Conservation (phyloP, 92 coral and sea anemone species). For the Plumapathes pennacea region DNA sequence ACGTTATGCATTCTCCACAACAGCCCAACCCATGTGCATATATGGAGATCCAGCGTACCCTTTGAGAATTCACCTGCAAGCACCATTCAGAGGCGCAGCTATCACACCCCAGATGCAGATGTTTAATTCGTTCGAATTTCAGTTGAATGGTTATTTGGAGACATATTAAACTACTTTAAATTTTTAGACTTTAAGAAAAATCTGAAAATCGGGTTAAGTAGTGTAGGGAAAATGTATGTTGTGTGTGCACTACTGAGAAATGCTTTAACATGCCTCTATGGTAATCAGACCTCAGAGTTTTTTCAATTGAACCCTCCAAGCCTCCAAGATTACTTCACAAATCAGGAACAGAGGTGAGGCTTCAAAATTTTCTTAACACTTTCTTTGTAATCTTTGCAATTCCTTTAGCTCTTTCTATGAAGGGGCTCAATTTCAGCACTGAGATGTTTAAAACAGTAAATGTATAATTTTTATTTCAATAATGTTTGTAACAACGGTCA, state of each 20-base stretch:
- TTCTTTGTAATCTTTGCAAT: too few species aligned
- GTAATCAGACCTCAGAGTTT: conserved; percentile 8
- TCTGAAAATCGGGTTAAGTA: conserved; percentile 2
- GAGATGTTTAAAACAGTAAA: too few species aligned
- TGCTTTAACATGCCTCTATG: conserved; percentile 19
- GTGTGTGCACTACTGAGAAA: conserved; percentile 10
- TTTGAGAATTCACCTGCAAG: conserved; percentile 12
- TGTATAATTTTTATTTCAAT: not conserved
- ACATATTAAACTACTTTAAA: conserved; percentile 9
- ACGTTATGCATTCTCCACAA: conserved; percentile 1
- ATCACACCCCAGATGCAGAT: conserved; percentile 4
- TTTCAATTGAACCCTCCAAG: conserved; percentile 10
- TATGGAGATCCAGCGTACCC: too few species aligned
- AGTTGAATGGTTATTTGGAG: conserved; percentile 19
- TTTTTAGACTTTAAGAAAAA: conserved; percentile 7
- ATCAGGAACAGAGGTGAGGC: too few species aligned
- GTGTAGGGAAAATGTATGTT: conserved; percentile 14
- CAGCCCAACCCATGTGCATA: not conserved
- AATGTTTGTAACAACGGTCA: not conserved
- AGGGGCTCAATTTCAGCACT: too few species aligned
- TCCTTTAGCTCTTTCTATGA: too few species aligned
- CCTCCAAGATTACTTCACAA: conserved; percentile 7
- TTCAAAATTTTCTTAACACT: too few species aligned
- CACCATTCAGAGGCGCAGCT: conserved; percentile 16
- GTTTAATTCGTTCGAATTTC: conserved; percentile 12